Conservation (phyloP, 1,140 invertebrate species). For the Meloidogyne chitwoodi region DNA sequence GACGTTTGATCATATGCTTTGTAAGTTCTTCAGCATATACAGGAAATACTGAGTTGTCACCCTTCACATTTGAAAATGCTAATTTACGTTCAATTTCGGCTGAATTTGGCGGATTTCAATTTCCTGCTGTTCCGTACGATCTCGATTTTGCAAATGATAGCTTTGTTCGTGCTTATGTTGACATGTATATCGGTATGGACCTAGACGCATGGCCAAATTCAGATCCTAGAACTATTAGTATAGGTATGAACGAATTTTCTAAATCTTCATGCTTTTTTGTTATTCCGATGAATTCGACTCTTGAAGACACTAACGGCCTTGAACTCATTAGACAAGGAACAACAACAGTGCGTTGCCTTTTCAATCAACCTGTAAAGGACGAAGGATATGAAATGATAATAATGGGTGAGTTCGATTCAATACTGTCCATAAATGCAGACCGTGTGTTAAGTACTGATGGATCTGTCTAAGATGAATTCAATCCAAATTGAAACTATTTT, state of each 20-base stretch:
- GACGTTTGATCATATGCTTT: constrained; percentile 19
- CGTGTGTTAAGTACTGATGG: constrained; percentile 20
- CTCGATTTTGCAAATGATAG: background rate
- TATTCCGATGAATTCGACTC: no score
- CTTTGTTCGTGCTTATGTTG: constrained; percentile 20
- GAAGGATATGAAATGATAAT: constrained; percentile 21
- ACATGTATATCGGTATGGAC: constrained; percentile 18
- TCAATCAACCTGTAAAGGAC: no score
- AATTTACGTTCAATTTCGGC: constrained; percentile 24
- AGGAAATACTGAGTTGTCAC: background rate
- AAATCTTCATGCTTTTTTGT: no score
- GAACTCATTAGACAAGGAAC: no score
- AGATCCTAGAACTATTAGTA: constrained; percentile 15
- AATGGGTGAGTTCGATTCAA: constrained; percentile 22
- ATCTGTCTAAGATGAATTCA: constrained; percentile 25
- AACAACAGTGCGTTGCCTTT: no score
- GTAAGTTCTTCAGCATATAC: background rate
- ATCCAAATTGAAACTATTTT: background rate
- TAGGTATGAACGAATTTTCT: constrained; percentile 22
- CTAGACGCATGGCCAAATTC: background rate
- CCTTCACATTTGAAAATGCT: constrained; percentile 31
- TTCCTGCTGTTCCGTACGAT: constrained; percentile 6
- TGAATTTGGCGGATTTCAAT: constrained; percentile 16
- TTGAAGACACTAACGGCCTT: no score
- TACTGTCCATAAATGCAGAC: constrained; percentile 25